Base-by-base conservation (phyloP, 2,113 vertebrate species). In the Puntigrus tetrazona region DNA sequence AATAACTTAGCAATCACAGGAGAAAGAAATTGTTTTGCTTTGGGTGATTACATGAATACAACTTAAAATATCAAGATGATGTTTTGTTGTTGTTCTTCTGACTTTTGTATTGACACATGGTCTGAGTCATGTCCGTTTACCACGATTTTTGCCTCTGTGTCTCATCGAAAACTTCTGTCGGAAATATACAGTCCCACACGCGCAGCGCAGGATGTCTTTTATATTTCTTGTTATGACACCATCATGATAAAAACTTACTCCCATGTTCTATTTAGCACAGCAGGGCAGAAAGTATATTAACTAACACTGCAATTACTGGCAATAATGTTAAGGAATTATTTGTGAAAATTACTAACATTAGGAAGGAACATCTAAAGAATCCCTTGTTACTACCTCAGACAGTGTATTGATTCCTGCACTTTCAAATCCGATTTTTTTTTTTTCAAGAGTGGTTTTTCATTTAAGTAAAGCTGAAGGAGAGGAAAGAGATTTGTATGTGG, bases 381-480 rank as follows among this genome's bases (percentile, higher is more conserved):
- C 14, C 0, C 29, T 67, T 38, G 65, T 31, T 34, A 18, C 29
- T 65, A 70, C 11, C 3, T 43, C n/a, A 72, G n/a, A 72, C 10
- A 25, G 1, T 5, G 36, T 14, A 72, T 43, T 25, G 38, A 72
- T 43, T 72, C 36, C 38, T 72, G 69, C 5, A 72, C 38, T 4
- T 69, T 25, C 11, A 25, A 6, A 25, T 22, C 36, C 38, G 43
- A 43, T 5, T 2, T 29, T 67, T 70, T n/a, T 41, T 72, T n/a
- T 41, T 41, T 41, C 14, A n/a, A 11, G 38, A 72, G 10, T 41
- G 69, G 69, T 43, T 43, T 41, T 69, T 8, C 36, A 36, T n/a
- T 57, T 55, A n/a, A 38, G 47, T 59, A 55, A 38, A 78, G 52
- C 75, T 38, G 75, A 78, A 57, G 31, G 38, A 59, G 47, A 36